Conservation (phyloP, 2,113 vertebrate species). For the Paralichthys olivaceus region DNA sequence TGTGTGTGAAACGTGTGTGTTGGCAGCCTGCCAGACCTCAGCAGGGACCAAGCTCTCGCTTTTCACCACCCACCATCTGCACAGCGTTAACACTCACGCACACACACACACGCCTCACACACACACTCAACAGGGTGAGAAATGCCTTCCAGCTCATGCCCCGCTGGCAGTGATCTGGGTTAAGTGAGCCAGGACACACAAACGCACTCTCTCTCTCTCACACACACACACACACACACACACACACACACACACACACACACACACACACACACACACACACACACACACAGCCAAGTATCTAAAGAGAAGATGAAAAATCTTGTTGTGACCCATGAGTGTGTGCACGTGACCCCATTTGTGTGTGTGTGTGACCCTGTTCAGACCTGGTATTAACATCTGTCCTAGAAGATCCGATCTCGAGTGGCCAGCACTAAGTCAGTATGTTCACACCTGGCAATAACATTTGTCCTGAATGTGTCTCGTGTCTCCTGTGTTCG, state of each 20-base stretch:
- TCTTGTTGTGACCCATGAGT: too few relatives aligned
- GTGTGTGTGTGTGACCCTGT: background rate
- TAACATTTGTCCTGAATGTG: too few relatives aligned
- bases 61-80: constrained; percentile 73
- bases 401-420: too few relatives aligned
- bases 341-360: background rate
- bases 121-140: constrained; percentile 41
- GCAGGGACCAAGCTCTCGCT: constrained; percentile 55
- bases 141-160: constrained; percentile 53
- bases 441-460: too few relatives aligned
- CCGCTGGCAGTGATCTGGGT: constrained; percentile 55
- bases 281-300: background rate
- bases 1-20: constrained; percentile 31
- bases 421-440: too few relatives aligned
- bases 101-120: constrained; percentile 22
- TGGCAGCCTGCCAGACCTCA: constrained; percentile 69
- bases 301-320: background rate
- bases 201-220: constrained; percentile 18
- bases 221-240: too few relatives aligned
- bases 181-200: constrained; percentile 45
- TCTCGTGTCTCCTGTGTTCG: background rate
- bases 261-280: too few relatives aligned
- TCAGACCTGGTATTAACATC: too few relatives aligned
- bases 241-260: too few relatives aligned
- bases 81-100: constrained; percentile 55